Conservation (phyloP, 2,888 invertebrate species). For the Microctonus brassicae region DNA sequence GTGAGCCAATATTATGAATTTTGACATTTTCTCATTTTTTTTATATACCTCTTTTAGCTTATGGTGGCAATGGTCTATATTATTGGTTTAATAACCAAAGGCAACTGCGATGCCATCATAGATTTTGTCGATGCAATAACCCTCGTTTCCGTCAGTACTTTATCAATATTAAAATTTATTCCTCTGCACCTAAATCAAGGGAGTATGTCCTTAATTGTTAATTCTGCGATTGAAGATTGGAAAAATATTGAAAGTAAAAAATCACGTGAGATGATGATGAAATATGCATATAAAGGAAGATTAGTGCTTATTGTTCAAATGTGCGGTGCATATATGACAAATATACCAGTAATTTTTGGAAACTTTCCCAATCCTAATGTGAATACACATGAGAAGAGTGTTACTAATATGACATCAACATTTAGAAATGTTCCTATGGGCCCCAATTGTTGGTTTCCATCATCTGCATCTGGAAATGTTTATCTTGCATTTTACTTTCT, state of each 20-base stretch:
- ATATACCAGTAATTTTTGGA: constrained; percentile 27
- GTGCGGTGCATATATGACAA: constrained; percentile 27
- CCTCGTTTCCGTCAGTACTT: constrained; percentile 6
- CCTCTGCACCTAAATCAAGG: constrained; percentile 5
- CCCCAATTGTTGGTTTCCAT: constrained; percentile 35
- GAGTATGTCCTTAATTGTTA: constrained; percentile 27
- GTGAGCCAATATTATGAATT: neutral
- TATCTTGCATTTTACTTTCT: constrained; percentile 32
- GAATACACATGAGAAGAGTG: neutral
- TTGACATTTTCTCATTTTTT: neutral
- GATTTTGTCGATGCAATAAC: constrained; percentile 29
- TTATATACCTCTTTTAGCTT: constrained; percentile 2
- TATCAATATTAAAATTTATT: constrained; percentile 9
- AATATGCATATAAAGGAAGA: constrained; percentile 35
- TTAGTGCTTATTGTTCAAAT: constrained; percentile 38
- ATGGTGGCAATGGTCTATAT: constrained; percentile 13
- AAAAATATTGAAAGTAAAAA: neutral
- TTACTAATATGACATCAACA: neutral
- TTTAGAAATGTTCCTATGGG: constrained; percentile 38
- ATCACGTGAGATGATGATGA: constrained; percentile 28
- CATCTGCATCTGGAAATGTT: neutral
- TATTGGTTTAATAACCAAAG: constrained; percentile 4
- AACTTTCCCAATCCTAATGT: constrained; percentile 1
- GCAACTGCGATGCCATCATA: constrained; percentile 18
- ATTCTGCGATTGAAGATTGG: constrained; percentile 39